Evolutionary conservation across 1,140 invertebrate species (phyloP), one percentile per base, ranked within the genome.

Genomic region (Dysdera silvatica): DNA sequence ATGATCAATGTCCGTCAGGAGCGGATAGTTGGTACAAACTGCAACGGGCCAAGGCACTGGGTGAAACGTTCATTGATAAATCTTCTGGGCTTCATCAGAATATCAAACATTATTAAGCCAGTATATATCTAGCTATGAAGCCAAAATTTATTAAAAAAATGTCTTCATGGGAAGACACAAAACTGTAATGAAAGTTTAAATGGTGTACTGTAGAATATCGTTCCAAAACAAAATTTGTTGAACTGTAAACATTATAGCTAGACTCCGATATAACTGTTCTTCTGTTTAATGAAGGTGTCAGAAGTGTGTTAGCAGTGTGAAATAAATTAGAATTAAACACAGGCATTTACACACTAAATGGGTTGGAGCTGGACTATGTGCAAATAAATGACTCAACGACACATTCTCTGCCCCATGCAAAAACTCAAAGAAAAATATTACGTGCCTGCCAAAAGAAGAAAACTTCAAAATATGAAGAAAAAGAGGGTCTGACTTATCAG

Each of bases 151-250:
- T 23, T 59, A 8, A 35, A 18, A 20, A 59, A 56, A 57, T 59
- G 57, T 23, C 29, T 59, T 5, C 57, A 59, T 24, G 57, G 57
- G 10, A 52, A 32, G 29, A 59, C 57, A 16, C 57, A 59, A 23
- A 59, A 59, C 29, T 6, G n/a, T n/a, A n/a, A n/a, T n/a, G n/a
- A n/a, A n/a, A n/a, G n/a, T n/a, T n/a, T n/a, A n/a, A n/a, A n/a
- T 48, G 32, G 37, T 29, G 43, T 59, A 16, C 7, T 59, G 29
- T 59, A 48, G 57, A 26, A 48, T 4, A 57, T 52, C 7, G 8
- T 59, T 28, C 57, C 57, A 18, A 59, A 59, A 32, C 5, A 23
- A 57, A 40, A n/a, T 59, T 59, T 26, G 49, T 52, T 26, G 29
- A 32, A 18, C 52, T 31, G 55, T 4, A 24, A 20, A 59, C 41